Evolutionary conservation across 35 echinoderm and acorn worm species (phyloP), one percentile per base, ranked within the genome.

Genomic region (Strongylocentrotus purpuratus): DNA sequence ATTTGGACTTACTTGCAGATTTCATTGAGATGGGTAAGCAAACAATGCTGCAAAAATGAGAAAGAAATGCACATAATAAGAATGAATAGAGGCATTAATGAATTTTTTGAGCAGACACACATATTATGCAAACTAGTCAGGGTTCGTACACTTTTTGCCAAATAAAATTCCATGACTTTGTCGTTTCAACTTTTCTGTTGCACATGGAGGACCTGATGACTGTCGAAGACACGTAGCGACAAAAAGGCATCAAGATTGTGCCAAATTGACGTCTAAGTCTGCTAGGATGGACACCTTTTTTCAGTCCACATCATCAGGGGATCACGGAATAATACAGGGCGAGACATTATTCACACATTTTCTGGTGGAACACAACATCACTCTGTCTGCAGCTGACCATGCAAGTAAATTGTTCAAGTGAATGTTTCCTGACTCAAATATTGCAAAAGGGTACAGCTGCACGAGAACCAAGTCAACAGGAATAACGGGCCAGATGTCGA

Each of bases 401-500:
- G 86, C 85, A 33, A 85, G 94, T 2, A 33, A 52, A 9, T 70
- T 94, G 35, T 97, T 97, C n/a, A 61, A 85, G 46, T 94, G 58
- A 32, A 97, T 94, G 96, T 95, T 97, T 88, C 94, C 96, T 9
- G 61, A 95, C 14, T 92, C 94, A 5, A 58, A 86, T 11, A 95
- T 96, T 88, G 94, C 96, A 86, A 88, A 94, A 59, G 60, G 47
- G 32, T 95, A 97, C 85, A 47, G 61, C 31, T 97, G 96, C 95
- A 90, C 61, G 25, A 94, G 48, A 48, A 96, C 94, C 32, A 96
- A 95, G 90, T 95, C 94, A 20, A 85, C 95, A 17, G 33, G 31
- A 92, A 93, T 93, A 60, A 88, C n/a, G 48, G 87, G 33, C 31
- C 11, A 88, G 22, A 88, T 88, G 87, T 88, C 87, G 0, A 88